phyloP scores from a whole-genome alignment of 1,140 invertebrate species.

The Saccostrea echinata region DNA sequence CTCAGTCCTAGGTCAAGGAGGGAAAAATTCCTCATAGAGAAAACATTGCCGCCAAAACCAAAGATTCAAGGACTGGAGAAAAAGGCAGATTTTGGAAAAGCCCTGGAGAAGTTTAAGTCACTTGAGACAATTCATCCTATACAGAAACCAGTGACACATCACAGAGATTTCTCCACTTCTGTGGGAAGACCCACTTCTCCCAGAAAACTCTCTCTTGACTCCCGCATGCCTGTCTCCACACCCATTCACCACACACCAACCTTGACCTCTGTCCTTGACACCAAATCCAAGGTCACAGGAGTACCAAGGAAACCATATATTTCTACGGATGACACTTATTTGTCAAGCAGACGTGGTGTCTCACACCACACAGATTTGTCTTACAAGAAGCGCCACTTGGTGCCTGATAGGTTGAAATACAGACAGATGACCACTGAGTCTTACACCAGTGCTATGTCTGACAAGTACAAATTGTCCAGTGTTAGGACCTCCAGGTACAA shows the following conservation, averaged over 20 bases:
- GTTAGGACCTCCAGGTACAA: constrained; percentile 14
- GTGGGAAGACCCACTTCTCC: constrained; percentile 8
- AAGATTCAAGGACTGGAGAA: constrained; percentile 43
- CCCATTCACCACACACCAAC: background rate
- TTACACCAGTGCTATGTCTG: constrained; percentile 10
- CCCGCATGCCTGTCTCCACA: background rate
- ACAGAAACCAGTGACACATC: background rate
- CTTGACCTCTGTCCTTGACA: constrained; percentile 13
- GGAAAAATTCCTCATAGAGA: constrained; percentile 51
- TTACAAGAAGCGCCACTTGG: constrained; percentile 44
- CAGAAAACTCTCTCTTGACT: constrained; percentile 42
- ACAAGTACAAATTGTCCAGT: constrained; percentile 18
- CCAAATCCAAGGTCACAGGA: constrained; percentile 18
- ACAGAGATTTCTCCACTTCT: background rate
- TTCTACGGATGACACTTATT: constrained; percentile 33
- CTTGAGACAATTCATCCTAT: constrained; percentile 2
- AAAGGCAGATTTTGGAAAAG: constrained; percentile 50
- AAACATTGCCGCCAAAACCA: background rate
- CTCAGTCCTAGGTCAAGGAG: constrained; percentile 55
- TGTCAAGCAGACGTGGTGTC: background rate
- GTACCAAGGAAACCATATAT: constrained; percentile 8
- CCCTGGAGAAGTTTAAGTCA: constrained; percentile 54
- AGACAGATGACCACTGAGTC: constrained; percentile 6
- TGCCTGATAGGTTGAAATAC: constrained; percentile 43
- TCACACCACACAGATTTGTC: constrained; percentile 25